Evolutionary conservation across 2,797 vertebrate genomes (phyloP).

Genomic region (Scleropages formosus): DNA sequence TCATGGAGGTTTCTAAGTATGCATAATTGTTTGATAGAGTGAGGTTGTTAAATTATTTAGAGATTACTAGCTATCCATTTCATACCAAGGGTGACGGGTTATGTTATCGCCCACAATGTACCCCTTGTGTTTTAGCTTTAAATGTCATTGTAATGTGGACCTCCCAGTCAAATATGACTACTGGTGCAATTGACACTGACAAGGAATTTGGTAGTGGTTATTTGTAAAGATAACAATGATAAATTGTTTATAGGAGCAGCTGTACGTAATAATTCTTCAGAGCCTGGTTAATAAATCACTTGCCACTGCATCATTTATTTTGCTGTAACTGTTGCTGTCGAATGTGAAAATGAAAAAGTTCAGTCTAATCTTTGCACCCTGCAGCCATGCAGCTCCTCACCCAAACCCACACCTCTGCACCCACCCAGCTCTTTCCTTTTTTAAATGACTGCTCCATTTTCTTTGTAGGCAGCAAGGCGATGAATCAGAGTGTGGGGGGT

Average conservation of each 20-base stretch:
- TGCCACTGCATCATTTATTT: background rate
- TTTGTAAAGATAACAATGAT: background rate
- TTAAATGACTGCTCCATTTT: background rate
- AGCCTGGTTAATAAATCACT: constrained; percentile 14
- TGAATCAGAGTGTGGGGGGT: background rate
- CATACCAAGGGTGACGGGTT: no score
- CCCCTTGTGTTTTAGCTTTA: no score
- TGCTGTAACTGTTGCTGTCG: constrained; percentile 14
- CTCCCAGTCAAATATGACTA: no score
- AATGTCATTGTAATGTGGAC: no score
- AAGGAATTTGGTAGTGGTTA: background rate
- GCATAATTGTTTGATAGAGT: no score
- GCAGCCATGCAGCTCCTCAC: background rate
- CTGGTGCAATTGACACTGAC: no score
- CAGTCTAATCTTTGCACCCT: background rate
- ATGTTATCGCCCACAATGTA: no score
- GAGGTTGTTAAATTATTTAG: no score
- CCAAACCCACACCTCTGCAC: no score
- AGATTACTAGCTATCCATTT: no score
- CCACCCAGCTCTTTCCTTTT: background rate
- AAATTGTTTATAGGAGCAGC: background rate
- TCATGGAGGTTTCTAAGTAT: no score
- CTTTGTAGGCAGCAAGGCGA: background rate
- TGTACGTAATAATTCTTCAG: background rate
- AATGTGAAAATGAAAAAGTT: constrained; percentile 11